These are phyloP conservation scores for Fukomys damarensis DNA, from an alignment of 2,113 vertebrate species.

Conservation along the genomic window DNA sequence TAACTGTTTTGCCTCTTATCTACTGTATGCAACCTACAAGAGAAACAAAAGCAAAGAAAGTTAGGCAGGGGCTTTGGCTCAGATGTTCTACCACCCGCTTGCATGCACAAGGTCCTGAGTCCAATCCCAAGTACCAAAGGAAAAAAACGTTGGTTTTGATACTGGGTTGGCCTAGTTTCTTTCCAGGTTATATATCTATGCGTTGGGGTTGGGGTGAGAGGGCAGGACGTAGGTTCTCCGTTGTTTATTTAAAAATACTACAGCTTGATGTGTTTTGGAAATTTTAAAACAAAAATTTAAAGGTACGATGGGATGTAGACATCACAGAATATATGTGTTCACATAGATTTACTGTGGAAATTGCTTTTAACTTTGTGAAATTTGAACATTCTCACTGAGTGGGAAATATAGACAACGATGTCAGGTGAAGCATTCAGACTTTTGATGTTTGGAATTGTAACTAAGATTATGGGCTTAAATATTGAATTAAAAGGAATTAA, in stretches of 20 bases:
- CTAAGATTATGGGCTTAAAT: background rate
- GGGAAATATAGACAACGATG: background rate
- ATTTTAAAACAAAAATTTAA: background rate
- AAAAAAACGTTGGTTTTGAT: background rate
- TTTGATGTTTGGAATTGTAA: background rate
- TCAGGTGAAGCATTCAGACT: background rate
- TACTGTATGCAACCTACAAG: background rate
- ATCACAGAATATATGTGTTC: background rate
- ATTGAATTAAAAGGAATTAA: background rate
- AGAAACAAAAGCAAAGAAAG: background rate
- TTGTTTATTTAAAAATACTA: slow-evolving; percentile 18
- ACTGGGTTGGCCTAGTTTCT: background rate
- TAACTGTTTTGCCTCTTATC: background rate
- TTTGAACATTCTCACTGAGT: background rate
- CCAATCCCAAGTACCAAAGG: too few relatives aligned
- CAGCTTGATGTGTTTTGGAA: background rate
- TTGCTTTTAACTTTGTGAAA: background rate
- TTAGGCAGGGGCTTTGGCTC: too few relatives aligned
- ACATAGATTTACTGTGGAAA: background rate
- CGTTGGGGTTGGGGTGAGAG: background rate
- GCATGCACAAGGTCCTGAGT: too few relatives aligned
- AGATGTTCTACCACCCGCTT: too few relatives aligned
- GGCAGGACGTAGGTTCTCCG: background rate
- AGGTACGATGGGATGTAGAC: background rate
- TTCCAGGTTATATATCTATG: background rate